Evolutionary conservation across 2,113 vertebrate genomes (phyloP).

Genomic region (Notothenia rossii): DNA sequence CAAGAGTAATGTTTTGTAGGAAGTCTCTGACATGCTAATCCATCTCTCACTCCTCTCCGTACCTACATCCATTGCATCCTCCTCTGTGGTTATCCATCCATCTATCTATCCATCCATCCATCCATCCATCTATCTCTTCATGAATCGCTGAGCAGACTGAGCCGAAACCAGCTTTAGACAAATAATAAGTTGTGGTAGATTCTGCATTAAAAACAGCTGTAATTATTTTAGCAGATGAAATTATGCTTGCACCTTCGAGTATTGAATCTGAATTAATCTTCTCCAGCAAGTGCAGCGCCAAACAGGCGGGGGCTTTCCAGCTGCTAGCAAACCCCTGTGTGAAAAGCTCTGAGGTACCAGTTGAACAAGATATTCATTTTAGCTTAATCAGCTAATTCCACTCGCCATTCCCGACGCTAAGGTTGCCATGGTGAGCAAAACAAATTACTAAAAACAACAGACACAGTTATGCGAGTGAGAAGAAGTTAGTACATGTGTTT

Average conservation of each 20-base stretch:
- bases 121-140: slow-evolving; percentile 21
- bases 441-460: slow-evolving; percentile 52
- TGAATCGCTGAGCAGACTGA: slow-evolving; percentile 37
- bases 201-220: slow-evolving; percentile 20
- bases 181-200: slow-evolving; percentile 2
- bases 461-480: slow-evolving; percentile 28
- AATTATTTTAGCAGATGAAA: slow-evolving; percentile 56
- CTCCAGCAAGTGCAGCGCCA: slow-evolving; percentile 44
- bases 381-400: slow-evolving; percentile 72
- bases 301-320: slow-evolving; percentile 53
- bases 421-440: slow-evolving; percentile 72
- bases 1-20: slow-evolving; percentile 82
- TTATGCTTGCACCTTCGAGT: slow-evolving; percentile 27
- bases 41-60: slow-evolving; percentile 70
- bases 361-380: slow-evolving; percentile 63
- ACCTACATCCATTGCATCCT: slow-evolving; percentile 45
- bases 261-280: slow-evolving; percentile 44
- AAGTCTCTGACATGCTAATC: slow-evolving; percentile 79
- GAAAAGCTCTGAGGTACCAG: slow-evolving; percentile 44
- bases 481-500: slow-evolving; percentile 21
- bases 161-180: neutral
- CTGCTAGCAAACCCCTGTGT: slow-evolving; percentile 53
- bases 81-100: slow-evolving; percentile 43
- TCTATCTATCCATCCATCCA: slow-evolving; percentile 17
- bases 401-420: slow-evolving; percentile 34